A percentile compares a stretch with the other conserved stretches of the same genome.
These are phyloP conservation scores for Cephus pygmeus DNA, from an alignment of 2,888 invertebrate species.

Conservation along the genomic window DNA sequence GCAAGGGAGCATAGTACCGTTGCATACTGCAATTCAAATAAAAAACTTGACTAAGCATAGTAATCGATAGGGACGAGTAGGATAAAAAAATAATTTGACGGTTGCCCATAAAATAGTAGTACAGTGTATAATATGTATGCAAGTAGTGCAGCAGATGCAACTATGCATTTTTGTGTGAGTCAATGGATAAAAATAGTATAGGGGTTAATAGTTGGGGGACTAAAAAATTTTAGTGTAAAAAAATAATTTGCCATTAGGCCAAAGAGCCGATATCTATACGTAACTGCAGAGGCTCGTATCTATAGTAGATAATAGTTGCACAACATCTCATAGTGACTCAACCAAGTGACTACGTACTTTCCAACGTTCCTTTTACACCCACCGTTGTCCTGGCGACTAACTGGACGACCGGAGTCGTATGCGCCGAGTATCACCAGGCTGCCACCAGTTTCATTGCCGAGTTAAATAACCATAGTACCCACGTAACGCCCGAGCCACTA, in stretches of 20 bases:
- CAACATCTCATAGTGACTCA: neutral
- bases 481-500: slow-evolving; percentile 9
- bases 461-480: neutral
- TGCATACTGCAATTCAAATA: neutral
- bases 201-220: neutral
- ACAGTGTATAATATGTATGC: neutral
- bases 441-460: slow-evolving; percentile 3
- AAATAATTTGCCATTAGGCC: neutral
- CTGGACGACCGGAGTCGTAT: slow-evolving; percentile 17
- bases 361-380: slow-evolving; percentile 5
- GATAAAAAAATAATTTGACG: neutral
- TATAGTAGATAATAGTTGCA: neutral
- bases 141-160: neutral
- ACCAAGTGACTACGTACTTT: slow-evolving; percentile 8
- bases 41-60: neutral
- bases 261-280: slow-evolving; percentile 13
- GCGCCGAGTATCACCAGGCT: slow-evolving; percentile 2
- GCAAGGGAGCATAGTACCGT: neutral
- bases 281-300: neutral
- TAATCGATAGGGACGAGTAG: neutral
- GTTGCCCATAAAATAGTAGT: neutral
- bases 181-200: neutral
- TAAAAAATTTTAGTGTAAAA: neutral
- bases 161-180: neutral
- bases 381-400: slow-evolving; percentile 1